phyloP scores from a whole-genome alignment of 2,888 invertebrate genomes.

The Eustalomyia histrio region DNA sequence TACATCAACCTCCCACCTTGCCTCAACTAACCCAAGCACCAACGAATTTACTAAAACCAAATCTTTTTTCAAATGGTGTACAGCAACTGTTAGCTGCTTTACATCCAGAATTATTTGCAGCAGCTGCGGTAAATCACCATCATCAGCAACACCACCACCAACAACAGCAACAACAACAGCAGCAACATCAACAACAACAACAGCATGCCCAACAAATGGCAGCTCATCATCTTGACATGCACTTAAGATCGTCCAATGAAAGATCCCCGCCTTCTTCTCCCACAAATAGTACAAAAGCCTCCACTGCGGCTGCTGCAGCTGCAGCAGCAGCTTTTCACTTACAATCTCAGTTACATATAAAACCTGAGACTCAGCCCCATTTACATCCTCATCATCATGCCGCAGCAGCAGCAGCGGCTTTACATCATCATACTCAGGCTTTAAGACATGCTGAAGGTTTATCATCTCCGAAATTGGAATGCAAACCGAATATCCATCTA shows the following conservation, averaged over 20 bases:
- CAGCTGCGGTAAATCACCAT: conserved; percentile 78
- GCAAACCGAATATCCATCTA: conserved; percentile 65
- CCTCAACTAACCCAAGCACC: conserved; percentile 80
- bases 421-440: conserved; percentile 64
- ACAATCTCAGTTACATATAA: conserved; percentile 76
- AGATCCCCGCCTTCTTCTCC: conserved; percentile 74
- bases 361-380: conserved; percentile 76
- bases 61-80: conserved; percentile 86
- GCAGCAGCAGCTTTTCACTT: conserved; percentile 76
- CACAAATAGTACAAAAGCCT: conserved; percentile 69
- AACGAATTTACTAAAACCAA: conserved; percentile 87
- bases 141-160: conserved; percentile 82
- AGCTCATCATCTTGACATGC: conserved; percentile 70
- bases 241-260: conserved; percentile 69
- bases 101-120: conserved; percentile 84
- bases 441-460: conserved; percentile 70
- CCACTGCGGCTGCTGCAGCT: conserved; percentile 70
- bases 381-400: conserved; percentile 71
- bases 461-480: conserved; percentile 72
- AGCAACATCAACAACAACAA: conserved; percentile 79
- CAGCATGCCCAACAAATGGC: conserved; percentile 69
- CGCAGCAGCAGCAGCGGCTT: conserved; percentile 63
- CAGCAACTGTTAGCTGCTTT: conserved; percentile 88
- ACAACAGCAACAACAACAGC: conserved; percentile 82
- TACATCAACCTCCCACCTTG: conserved; percentile 77